These are phyloP conservation scores for Spisula solida DNA, from an alignment of 2,888 invertebrate genomes.

Conservation along the genomic window DNA sequence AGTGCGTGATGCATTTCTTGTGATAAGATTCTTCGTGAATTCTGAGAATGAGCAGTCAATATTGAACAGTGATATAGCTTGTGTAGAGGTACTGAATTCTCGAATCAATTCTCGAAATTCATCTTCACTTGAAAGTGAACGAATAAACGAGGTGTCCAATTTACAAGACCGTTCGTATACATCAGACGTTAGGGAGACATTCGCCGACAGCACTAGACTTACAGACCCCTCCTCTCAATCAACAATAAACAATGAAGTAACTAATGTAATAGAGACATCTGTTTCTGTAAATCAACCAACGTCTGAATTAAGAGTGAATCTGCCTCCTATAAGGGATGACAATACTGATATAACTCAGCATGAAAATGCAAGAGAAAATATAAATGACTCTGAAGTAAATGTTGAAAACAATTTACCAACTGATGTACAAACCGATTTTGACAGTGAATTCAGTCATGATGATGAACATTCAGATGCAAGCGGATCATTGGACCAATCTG, in stretches of 20 bases:
- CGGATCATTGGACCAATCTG: neutral
- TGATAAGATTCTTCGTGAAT: conserved; percentile 67
- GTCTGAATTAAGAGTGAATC: conserved; percentile 30
- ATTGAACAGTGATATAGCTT: conserved; percentile 52
- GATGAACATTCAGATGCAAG: neutral
- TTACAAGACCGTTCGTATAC: conserved; percentile 20
- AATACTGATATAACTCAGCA: neutral
- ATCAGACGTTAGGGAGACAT: neutral
- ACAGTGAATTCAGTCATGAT: neutral
- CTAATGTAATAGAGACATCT: neutral
- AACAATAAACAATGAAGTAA: neutral
- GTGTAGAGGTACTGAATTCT: conserved; percentile 66
- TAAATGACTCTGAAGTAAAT: neutral
- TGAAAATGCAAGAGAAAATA: neutral
- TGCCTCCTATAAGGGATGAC: conserved; percentile 4
- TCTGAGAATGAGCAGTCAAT: conserved; percentile 59
- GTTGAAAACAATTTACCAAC: neutral
- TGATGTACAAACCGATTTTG: neutral
- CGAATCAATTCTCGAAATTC: conserved; percentile 28
- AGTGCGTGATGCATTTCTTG: conserved; percentile 61
- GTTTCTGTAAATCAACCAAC: neutral
- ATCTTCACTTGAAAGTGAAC: conserved; percentile 53
- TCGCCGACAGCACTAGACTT: neutral
- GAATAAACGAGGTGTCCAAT: conserved; percentile 45
- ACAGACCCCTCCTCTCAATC: neutral